Conservation (phyloP, 2,888 invertebrate species). For the Melikaiella ostensackeni region DNA sequence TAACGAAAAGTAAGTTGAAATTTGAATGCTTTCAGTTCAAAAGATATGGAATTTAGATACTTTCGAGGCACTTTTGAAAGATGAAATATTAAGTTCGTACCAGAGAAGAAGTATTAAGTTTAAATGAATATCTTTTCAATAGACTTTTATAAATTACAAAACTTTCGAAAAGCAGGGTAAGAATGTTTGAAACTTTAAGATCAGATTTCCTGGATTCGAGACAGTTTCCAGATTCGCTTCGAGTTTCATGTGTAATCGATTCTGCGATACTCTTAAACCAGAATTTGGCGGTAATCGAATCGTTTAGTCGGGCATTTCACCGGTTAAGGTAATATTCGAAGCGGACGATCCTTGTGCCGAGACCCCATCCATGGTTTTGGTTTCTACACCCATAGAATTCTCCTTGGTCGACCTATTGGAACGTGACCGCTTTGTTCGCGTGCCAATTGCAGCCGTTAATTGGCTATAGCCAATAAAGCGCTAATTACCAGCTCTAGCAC, state of each 20-base stretch:
- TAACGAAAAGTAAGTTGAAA: background rate
- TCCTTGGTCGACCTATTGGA: slow-evolving; percentile 58
- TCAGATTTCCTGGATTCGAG: background rate
- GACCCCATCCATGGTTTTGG: slow-evolving; percentile 51
- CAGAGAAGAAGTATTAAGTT: background rate
- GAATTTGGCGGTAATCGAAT: slow-evolving; percentile 61
- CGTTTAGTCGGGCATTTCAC: slow-evolving; percentile 63
- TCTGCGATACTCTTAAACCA: slow-evolving; percentile 36
- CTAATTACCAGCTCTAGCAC: slow-evolving; percentile 68
- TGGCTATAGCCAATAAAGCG: slow-evolving; percentile 73
- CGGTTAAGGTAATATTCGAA: slow-evolving; percentile 53
- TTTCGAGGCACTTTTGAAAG: background rate
- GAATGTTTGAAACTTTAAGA: background rate
- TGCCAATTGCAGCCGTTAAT: slow-evolving; percentile 72
- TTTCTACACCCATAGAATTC: slow-evolving; percentile 54
- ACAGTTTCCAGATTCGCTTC: background rate
- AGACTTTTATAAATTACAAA: background rate
- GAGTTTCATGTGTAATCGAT: slow-evolving; percentile 16
- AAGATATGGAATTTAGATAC: background rate
- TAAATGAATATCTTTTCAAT: background rate
- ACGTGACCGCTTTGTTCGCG: slow-evolving; percentile 67
- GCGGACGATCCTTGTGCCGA: slow-evolving; percentile 42
- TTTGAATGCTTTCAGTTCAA: background rate
- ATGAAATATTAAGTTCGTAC: background rate
- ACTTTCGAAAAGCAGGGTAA: background rate